These are phyloP conservation scores for Blastobasis adustella DNA, from an alignment of 2,888 invertebrate genomes.

Conservation along the genomic window DNA sequence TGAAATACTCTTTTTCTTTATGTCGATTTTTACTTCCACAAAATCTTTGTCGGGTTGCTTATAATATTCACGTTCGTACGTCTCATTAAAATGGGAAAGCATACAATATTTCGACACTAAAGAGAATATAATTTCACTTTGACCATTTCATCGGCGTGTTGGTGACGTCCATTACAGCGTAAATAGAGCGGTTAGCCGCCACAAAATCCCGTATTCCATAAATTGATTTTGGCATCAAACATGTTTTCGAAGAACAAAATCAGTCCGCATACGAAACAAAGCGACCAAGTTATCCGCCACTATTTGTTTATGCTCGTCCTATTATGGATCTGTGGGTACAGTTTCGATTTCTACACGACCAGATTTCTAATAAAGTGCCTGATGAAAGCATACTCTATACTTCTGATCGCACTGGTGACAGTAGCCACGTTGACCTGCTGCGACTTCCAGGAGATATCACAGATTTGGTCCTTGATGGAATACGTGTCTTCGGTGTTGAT, in stretches of 20 bases:
- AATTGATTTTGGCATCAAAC: conserved; percentile 2
- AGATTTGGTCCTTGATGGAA: conserved; percentile 46
- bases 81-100: too few species aligned
- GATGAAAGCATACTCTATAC: conserved; percentile 32
- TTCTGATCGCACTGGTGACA: conserved; percentile 25
- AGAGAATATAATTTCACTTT: conserved; percentile 12
- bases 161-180: conserved; percentile 37
- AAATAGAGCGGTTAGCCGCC: neutral
- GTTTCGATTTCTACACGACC: conserved; percentile 37
- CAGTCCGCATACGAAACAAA: conserved; percentile 11
- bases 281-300: conserved; percentile 19
- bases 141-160: conserved; percentile 26
- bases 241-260: conserved; percentile 20
- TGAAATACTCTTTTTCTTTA: too few species aligned
- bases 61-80: too few species aligned
- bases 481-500: conserved; percentile 34
- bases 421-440: conserved; percentile 38
- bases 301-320: conserved; percentile 35
- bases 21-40: too few species aligned
- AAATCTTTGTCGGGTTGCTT: too few species aligned
- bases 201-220: too few species aligned
- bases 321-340: conserved; percentile 45
- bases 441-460: conserved; percentile 23
- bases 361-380: conserved; percentile 20
- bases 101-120: too few species aligned